A percentile compares a stretch with the other conserved stretches of the same genome.
These are phyloP conservation scores for Alouatta palliata DNA, from an alignment of 2,113 vertebrate genomes.

Conservation along the genomic window DNA sequence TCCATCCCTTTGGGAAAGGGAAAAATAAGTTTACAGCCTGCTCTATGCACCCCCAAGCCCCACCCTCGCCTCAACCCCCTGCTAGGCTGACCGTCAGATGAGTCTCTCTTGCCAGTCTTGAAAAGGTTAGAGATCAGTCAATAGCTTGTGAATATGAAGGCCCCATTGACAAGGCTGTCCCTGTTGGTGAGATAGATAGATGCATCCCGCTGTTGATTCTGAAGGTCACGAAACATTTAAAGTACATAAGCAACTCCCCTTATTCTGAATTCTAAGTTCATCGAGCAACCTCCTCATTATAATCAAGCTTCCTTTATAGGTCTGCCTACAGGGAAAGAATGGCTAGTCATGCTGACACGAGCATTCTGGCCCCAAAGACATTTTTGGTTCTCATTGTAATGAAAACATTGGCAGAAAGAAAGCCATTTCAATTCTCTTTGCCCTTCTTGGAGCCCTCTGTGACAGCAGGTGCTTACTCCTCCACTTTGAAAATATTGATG, in stretches of 20 bases:
- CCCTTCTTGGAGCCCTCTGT: not conserved
- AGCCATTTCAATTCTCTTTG: not conserved
- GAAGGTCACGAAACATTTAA: constrained; percentile 71
- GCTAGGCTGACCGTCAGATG: constrained; percentile 21
- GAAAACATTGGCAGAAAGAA: not conserved
- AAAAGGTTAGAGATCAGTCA: constrained; percentile 76
- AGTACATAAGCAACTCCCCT: not conserved
- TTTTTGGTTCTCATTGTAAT: not conserved
- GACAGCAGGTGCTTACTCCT: not conserved
- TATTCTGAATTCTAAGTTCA: constrained; percentile 50
- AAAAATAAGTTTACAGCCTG: not conserved
- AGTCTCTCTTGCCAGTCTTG: constrained; percentile 58
- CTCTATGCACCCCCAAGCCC: not conserved
- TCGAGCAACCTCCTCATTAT: not conserved
- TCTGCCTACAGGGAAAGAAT: constrained; percentile 1
- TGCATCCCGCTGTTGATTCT: constrained; percentile 63
- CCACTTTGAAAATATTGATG: constrained; percentile 31
- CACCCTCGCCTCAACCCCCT: not conserved
- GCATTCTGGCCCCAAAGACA: not conserved
- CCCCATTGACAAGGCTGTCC: constrained; percentile 68
- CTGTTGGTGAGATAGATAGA: constrained; percentile 65
- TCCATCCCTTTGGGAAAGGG: not conserved
- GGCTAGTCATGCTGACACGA: not conserved
- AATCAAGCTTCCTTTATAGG: constrained; percentile 13
- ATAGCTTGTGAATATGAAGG: constrained; percentile 68